phyloP scores from a whole-genome alignment of 2,113 vertebrate genomes.

The Notarius lentiginosus region DNA sequence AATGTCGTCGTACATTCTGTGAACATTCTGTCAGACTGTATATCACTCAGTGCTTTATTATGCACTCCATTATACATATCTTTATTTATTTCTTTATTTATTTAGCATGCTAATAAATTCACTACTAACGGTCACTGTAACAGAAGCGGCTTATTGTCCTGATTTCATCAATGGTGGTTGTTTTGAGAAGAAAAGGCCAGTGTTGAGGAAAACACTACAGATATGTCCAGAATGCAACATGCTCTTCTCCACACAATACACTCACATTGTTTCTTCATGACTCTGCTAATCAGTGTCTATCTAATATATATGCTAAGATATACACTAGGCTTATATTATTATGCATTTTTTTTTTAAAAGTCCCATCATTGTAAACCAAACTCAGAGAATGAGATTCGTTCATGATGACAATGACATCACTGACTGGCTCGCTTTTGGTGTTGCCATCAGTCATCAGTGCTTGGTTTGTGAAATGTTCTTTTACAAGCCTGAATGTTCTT shows the following conservation, averaged over 20 bases:
- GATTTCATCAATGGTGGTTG: constrained; percentile 70
- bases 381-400: neutral
- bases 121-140: constrained; percentile 36
- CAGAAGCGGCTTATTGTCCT: constrained; percentile 72
- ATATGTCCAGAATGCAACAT: constrained; percentile 74
- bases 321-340: neutral
- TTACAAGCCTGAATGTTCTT: neutral
- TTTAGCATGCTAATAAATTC: constrained; percentile 43
- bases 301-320: constrained; percentile 1
- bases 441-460: neutral
- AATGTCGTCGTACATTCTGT: neutral
- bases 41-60: constrained; percentile 21
- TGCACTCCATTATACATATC: neutral
- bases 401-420: neutral
- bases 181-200: constrained; percentile 74
- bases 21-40: neutral
- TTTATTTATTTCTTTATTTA: neutral
- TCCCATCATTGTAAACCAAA: neutral
- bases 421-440: neutral
- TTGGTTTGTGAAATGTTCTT: neutral
- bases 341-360: neutral
- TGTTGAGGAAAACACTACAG: constrained; percentile 71
- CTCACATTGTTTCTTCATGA: constrained; percentile 63
- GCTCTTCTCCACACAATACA: constrained; percentile 66
- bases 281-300: constrained; percentile 26